Base-by-base conservation (phyloP, 1,140 invertebrate genomes). In the Drosophila ananassae region DNA sequence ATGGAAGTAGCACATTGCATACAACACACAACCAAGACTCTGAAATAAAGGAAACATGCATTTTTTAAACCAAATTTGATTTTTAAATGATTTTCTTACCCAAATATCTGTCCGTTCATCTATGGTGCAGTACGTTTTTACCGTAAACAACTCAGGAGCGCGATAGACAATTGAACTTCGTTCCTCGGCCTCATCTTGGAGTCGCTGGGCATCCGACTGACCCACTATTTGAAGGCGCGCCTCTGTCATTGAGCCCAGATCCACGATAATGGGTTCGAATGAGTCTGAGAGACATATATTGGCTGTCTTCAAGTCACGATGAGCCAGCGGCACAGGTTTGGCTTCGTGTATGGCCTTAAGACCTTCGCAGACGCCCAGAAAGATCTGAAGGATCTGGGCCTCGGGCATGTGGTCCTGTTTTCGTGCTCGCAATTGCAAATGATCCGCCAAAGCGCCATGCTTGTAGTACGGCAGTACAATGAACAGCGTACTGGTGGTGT, bases 31-130 rank as follows among this genome's bases (percentile, higher is more conserved):
- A 25, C 97, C 97, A 72, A 98, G 92, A 56, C 96, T 97, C 97
- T 98, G 90, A 71, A 37, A 64, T 13, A 0, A 24, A 0, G 7
- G 34, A 47, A 34, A 9, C 7, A 24, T 0, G n/a, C n/a, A n/a
- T n/a, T 12, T 3, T 30, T 25, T 10, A 12, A 22, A 3, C 7
- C 9, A 24, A 28, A 6, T 28, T 47, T 24, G 9, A 1, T 7
- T 7, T 12, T 17, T 2, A 0, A n/a, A 4, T 10, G 4, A 8
- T 21, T 34, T 2, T 79, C 73, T 92, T 93, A 97, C 97, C 97
- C 97, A 98, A 81, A 98, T 95, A 93, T 98, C 97, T 34, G 96
- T 96, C 69, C 96, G 92, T 92, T 98, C 96, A 92, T 97, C 97
- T 71, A 98, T 94, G 79, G 94, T 94, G 85, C 95, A 95, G 81